Evolutionary conservation across 2,888 invertebrate genomes (phyloP), one percentile per base, ranked within the genome.

Genomic region (Tillus elongatus): DNA sequence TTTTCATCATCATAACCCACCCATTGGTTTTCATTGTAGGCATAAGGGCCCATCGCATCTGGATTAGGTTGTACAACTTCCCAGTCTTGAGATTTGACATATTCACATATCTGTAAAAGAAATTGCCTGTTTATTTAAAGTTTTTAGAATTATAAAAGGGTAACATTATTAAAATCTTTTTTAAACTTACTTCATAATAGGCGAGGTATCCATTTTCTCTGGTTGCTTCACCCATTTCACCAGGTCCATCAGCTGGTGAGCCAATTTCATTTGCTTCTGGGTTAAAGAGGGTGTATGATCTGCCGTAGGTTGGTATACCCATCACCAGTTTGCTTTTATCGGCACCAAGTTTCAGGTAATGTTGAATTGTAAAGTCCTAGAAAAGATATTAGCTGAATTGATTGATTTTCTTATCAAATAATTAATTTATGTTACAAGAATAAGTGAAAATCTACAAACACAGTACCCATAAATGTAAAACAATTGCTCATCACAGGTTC

Each of bases 141-240:
- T 19, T 19, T 19, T 19, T 8, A n/a, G n/a, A 19, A 19, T n/a
- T 19, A 19, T 8, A 8, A 6, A 19, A 19, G 24, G n/a, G n/a
- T n/a, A 19, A 19, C n/a, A n/a, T n/a, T 19, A n/a, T 6, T 8
- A 19, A 8, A n/a, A 19, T 19, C 24, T 19, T 19, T n/a, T 19
- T 6, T 19, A 19, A 40, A 36, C 56, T 53, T 54, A 89, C 89
- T 74, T 92, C 92, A 60, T 91, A 92, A 58, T 90, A 92, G 13
- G 92, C 88, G 49, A 92, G 68, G 57, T 91, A 93, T 42, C 93
- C 92, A 51, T 90, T 90, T 64, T 93, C 92, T 49, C 88, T 74
- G 0, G 92, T 92, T 2, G 88, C 88, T 39, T 88, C 88, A 3
- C 92, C 92, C 63, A 89, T 86, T 38, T 82, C 83, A 0, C 92